Percentiles rank a stretch among this genome's conserved stretches.
Evolutionary conservation across 2,888 invertebrate species (phyloP).

Genomic region (Euphydryas editha): DNA sequence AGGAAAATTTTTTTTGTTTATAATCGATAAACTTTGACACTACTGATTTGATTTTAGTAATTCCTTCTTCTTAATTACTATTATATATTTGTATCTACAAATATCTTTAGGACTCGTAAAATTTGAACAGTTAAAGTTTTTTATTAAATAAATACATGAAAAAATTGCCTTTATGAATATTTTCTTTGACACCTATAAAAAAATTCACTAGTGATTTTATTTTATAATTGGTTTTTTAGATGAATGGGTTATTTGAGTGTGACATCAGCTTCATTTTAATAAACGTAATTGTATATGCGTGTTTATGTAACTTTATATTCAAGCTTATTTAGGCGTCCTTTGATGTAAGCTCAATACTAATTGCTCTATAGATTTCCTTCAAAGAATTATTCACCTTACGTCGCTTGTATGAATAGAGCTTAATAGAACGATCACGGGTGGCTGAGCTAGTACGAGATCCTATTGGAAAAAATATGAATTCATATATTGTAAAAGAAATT

Average conservation of each 20-base stretch:
- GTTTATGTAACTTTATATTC: slow-evolving; percentile 28
- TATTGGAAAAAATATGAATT: not conserved
- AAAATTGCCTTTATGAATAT: no score
- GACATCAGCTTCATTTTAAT: not conserved
- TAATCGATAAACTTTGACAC: no score
- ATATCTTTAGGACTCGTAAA: no score
- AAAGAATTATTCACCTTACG: slow-evolving; percentile 31
- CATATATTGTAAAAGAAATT: not conserved
- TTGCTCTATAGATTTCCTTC: slow-evolving; percentile 36
- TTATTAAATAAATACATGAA: no score
- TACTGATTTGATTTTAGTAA: no score
- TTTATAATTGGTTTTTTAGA: not conserved
- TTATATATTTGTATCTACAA: no score
- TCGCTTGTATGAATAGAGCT: slow-evolving; percentile 37
- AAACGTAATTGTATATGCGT: not conserved
- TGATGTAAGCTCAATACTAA: slow-evolving; percentile 37
- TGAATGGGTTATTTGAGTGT: not conserved
- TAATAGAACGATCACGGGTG: slow-evolving; percentile 26
- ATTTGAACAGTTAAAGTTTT: no score
- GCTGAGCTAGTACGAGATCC: not conserved
- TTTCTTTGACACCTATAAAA: no score
- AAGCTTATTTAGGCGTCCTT: slow-evolving; percentile 25
- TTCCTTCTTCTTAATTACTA: no score
- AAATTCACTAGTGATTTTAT: no score
- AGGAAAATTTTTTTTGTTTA: no score